Evolutionary conservation across 30 jellyfish, hydroid and myxozoan genomes (phyloP).

Genomic region (Turritopsis rubra): DNA sequence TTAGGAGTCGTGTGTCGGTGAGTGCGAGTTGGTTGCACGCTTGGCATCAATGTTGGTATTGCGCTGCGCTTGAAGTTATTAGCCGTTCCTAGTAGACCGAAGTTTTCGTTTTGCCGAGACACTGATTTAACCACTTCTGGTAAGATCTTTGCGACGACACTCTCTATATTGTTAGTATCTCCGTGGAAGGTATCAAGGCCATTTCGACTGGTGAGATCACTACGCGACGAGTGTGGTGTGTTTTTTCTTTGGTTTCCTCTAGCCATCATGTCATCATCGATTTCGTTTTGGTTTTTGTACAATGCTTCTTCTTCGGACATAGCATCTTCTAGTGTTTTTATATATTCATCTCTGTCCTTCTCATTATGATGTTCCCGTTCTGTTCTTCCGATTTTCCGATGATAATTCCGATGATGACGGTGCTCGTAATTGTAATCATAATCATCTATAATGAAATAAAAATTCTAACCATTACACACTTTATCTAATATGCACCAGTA

Average conservation of each 20-base stretch:
- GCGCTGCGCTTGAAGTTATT: slow-evolving; percentile 17
- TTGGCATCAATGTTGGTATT: slow-evolving; percentile 32
- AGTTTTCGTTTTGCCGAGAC: slow-evolving; percentile 11
- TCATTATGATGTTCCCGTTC: background rate
- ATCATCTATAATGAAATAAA: background rate
- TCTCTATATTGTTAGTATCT: slow-evolving; percentile 13
- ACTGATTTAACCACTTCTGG: slow-evolving; percentile 35
- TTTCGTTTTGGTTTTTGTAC: background rate
- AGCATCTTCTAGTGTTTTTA: background rate
- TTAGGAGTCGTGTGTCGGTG: slow-evolving; percentile 24
- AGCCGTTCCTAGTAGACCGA: background rate
- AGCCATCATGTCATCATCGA: background rate
- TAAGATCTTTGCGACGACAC: slow-evolving; percentile 18
- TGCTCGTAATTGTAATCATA: background rate
- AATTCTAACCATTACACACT: too few species aligned
- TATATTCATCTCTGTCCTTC: slow-evolving; percentile 10
- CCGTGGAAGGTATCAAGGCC: background rate
- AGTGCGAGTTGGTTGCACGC: background rate
- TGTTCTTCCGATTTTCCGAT: background rate
- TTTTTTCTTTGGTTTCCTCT: background rate
- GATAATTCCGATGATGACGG: background rate
- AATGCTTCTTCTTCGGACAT: slow-evolving; percentile 26
- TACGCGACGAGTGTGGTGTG: background rate
- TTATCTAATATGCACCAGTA: too few species aligned
- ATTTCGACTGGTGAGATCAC: background rate